phyloP scores from a whole-genome alignment of 2,113 vertebrate genomes.

The Phalacrocorax pelagicus region DNA sequence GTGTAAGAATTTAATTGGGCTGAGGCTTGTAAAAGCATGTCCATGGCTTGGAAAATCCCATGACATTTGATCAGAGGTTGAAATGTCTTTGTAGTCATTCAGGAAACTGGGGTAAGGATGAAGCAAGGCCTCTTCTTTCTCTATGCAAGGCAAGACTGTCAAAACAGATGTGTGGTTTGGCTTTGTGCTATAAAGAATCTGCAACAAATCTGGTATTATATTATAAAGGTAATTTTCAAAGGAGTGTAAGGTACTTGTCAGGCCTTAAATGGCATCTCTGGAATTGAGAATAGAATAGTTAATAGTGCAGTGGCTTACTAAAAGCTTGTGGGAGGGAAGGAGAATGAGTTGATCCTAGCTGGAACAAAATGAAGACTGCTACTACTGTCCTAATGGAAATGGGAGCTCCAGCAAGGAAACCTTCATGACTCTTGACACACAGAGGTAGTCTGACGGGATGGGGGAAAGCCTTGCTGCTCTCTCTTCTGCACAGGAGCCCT shows the following conservation, averaged over 20 bases:
- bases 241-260: fast-evolving
- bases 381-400: neutral
- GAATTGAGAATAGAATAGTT: neutral
- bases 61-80: neutral
- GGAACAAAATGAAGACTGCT: neutral
- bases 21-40: neutral
- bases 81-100: neutral
- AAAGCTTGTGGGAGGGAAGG: neutral
- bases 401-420: neutral
- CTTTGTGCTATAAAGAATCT: neutral
- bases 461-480: neutral
- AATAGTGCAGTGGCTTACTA: neutral
- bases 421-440: neutral
- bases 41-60: neutral
- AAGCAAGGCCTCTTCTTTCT: neutral
- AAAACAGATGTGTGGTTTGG: neutral
- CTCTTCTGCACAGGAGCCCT: neutral
- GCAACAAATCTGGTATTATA: neutral
- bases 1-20: neutral
- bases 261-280: neutral
- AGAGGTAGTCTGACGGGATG: neutral
- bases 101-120: neutral
- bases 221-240: neutral
- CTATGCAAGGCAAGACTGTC: neutral
- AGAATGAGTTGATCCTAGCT: neutral